These are phyloP conservation scores for Melopsittacus undulatus DNA, from an alignment of 2,797 vertebrate species.

Conservation along the genomic window DNA sequence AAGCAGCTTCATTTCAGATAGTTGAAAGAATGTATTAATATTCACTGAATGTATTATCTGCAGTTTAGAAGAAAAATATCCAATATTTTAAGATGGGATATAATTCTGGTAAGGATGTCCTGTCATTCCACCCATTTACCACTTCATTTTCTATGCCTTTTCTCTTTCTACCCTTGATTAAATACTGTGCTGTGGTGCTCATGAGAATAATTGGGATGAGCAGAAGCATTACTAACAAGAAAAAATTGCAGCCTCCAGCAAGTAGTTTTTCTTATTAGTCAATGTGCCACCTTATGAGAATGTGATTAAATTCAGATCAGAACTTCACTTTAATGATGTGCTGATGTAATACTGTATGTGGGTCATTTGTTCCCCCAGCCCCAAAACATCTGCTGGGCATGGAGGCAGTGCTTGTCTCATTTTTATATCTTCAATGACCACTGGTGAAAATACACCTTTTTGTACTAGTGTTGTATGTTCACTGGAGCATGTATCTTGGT, in stretches of 20 bases:
- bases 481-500: not conserved
- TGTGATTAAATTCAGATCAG: constrained; percentile 63
- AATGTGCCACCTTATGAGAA: constrained; percentile 57
- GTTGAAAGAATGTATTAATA: constrained; percentile 28
- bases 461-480: not conserved
- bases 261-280: constrained; percentile 69
- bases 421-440: not conserved
- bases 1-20: constrained; percentile 4
- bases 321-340: constrained; percentile 54
- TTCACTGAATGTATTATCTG: constrained; percentile 2
- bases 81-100: constrained; percentile 41
- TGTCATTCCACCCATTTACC: constrained; percentile 10
- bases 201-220: constrained; percentile 70
- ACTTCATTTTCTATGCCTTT: constrained; percentile 68
- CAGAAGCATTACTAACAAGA: constrained; percentile 70
- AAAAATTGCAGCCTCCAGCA: constrained; percentile 67
- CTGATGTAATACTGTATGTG: not conserved
- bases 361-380: constrained; percentile 36
- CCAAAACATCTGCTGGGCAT: not conserved
- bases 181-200: constrained; percentile 55
- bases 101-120: constrained; percentile 29
- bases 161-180: constrained; percentile 64
- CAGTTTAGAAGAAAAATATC: constrained; percentile 4
- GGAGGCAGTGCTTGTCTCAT: not conserved
- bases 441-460: not conserved